These are phyloP conservation scores for Empidonax traillii DNA, from an alignment of 2,113 vertebrate species.

Conservation along the genomic window DNA sequence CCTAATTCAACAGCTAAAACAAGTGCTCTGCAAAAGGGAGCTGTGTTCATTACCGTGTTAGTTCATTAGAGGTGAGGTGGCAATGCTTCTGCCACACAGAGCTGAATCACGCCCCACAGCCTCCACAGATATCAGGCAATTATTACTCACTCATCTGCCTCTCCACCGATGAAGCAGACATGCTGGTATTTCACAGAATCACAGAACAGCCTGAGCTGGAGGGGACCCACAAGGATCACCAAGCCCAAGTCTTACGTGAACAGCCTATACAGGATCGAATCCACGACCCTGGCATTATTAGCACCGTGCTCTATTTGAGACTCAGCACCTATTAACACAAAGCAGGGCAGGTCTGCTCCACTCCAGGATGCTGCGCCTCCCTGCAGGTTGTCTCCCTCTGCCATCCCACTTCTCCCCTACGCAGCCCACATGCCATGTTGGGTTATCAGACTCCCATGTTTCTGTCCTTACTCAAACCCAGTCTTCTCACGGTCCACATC, in stretches of 20 bases:
- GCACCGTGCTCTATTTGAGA: background rate
- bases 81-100: background rate
- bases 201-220: background rate
- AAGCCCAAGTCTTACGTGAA: background rate
- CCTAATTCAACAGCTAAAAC: slow-evolving; percentile 6
- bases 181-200: background rate
- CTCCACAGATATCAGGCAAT: background rate
- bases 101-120: background rate
- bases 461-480: rapidly evolving
- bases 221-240: background rate
- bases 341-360: background rate
- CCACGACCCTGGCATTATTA: background rate
- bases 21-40: background rate
- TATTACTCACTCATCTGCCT: background rate
- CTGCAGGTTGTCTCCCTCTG: background rate
- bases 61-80: background rate
- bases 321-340: background rate
- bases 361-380: rapidly evolving
- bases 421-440: rapidly evolving
- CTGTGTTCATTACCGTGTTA: background rate
- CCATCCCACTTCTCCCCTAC: background rate
- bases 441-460: background rate
- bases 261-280: background rate
- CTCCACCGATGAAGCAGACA: background rate
- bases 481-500: rapidly evolving